Evolutionary conservation across 53 echinoderm and acorn worm species (phyloP).

Genomic region (Echinometra lucunter): DNA sequence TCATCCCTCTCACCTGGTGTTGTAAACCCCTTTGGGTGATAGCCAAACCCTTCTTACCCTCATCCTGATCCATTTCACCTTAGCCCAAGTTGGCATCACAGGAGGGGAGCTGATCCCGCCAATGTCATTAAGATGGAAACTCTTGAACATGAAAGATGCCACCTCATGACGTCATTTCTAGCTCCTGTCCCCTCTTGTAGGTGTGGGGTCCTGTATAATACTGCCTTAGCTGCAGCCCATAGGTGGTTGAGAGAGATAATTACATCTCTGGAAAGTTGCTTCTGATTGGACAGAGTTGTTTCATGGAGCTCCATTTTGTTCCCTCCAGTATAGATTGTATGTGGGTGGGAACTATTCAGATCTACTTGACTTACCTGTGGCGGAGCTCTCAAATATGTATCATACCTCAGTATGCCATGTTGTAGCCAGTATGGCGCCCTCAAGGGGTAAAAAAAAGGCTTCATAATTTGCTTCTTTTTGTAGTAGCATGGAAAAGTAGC

Average conservation of each 20-base stretch:
- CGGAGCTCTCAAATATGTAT: too few relatives aligned
- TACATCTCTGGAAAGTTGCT: too few relatives aligned
- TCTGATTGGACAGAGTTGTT: too few relatives aligned
- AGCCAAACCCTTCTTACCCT: neutral
- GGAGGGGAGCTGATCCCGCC: neutral
- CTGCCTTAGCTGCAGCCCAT: neutral
- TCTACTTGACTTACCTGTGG: too few relatives aligned
- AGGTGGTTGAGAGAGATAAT: too few relatives aligned
- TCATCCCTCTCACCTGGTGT: neutral
- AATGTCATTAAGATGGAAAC: neutral
- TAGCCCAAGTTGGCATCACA: neutral
- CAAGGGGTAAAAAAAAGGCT: neutral
- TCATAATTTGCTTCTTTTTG: neutral
- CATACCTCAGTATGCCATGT: too few relatives aligned
- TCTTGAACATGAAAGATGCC: neutral
- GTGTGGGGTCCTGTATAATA: neutral
- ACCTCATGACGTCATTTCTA: neutral
- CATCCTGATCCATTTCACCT: neutral
- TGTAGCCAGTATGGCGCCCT: too few relatives aligned
- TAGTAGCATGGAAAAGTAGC: neutral
- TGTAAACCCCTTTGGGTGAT: neutral
- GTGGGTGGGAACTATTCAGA: too few relatives aligned
- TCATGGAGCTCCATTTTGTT: too few relatives aligned
- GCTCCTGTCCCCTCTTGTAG: neutral
- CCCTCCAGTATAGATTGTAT: too few relatives aligned